Conservation (phyloP, 2,113 vertebrate genomes). For the Nesoenas mayeri region DNA sequence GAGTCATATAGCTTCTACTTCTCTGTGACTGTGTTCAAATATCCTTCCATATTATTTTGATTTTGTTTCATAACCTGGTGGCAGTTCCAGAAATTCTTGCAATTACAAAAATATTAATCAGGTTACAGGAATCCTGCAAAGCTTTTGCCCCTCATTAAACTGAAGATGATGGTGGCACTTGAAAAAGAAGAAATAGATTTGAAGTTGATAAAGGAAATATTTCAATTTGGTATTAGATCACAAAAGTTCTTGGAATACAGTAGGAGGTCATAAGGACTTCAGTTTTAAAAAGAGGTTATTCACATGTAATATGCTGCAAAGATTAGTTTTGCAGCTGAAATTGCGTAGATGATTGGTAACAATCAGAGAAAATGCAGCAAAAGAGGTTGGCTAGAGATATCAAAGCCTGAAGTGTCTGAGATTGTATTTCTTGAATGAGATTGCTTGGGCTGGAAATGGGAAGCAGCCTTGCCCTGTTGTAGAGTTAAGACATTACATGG, state of each 20-base stretch:
- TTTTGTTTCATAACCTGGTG: neutral
- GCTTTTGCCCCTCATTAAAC: neutral
- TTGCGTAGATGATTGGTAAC: conserved; percentile 69
- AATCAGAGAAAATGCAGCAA: conserved; percentile 56
- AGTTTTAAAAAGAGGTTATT: conserved; percentile 51
- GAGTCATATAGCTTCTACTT: neutral
- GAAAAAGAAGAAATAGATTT: conserved; percentile 21
- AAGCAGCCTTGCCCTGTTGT: conserved; percentile 43
- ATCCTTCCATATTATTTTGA: neutral
- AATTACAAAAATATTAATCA: neutral
- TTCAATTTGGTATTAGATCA: conserved; percentile 54
- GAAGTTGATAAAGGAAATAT: conserved; percentile 40
- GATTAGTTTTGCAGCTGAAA: conserved; percentile 74
- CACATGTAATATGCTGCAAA: conserved; percentile 64
- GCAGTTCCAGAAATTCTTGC: conserved; percentile 13
- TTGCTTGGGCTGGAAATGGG: conserved; percentile 55
- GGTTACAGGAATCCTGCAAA: conserved; percentile 1
- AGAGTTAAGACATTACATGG: neutral
- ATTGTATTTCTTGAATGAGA: conserved; percentile 65
- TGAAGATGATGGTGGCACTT: conserved; percentile 2
- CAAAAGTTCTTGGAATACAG: conserved; percentile 43
- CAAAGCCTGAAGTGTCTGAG: conserved; percentile 58
- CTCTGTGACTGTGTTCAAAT: neutral
- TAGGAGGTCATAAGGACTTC: conserved; percentile 44
- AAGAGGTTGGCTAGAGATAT: conserved; percentile 56